Conservation (phyloP, 2,113 vertebrate species). For the Ochotona princeps region DNA sequence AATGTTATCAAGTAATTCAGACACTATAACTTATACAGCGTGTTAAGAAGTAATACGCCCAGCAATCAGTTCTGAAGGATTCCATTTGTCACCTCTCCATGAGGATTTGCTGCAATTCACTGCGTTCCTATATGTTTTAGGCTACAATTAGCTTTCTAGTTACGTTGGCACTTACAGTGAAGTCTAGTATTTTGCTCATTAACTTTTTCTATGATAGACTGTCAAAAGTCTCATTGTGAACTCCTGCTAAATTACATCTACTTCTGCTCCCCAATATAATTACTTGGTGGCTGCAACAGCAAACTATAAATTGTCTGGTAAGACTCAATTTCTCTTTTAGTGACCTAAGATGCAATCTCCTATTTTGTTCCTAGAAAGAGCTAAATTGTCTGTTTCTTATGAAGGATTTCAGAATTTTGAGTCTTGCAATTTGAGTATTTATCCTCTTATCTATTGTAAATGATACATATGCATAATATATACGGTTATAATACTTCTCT, state of each 20-base stretch:
- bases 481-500: not conserved
- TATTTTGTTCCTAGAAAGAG: conserved; percentile 70
- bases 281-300: conserved; percentile 63
- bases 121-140: conserved; percentile 52
- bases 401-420: conserved; percentile 49
- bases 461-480: not conserved
- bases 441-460: not conserved
- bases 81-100: conserved; percentile 55
- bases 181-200: conserved; percentile 77
- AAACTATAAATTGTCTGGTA: conserved; percentile 73
- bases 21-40: conserved; percentile 51
- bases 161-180: conserved; percentile 68
- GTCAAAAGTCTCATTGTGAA: conserved; percentile 76
- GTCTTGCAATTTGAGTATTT: conserved; percentile 7
- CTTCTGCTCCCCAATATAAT: conserved; percentile 62
- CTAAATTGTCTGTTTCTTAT: conserved; percentile 54
- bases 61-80: conserved; percentile 48
- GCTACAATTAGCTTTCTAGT: conserved; percentile 60
- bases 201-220: conserved; percentile 77
- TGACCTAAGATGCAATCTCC: conserved; percentile 65
- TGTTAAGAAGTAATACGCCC: conserved; percentile 68
- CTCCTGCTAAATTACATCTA: conserved; percentile 76
- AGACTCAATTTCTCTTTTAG: conserved; percentile 69
- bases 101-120: conserved; percentile 68
- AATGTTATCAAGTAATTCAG: conserved; percentile 68